A percentile compares a stretch with the other conserved stretches of the same genome.
These are phyloP conservation scores for Lasioglossum lativentre DNA, from an alignment of 2,888 invertebrate species.

Conservation along the genomic window DNA sequence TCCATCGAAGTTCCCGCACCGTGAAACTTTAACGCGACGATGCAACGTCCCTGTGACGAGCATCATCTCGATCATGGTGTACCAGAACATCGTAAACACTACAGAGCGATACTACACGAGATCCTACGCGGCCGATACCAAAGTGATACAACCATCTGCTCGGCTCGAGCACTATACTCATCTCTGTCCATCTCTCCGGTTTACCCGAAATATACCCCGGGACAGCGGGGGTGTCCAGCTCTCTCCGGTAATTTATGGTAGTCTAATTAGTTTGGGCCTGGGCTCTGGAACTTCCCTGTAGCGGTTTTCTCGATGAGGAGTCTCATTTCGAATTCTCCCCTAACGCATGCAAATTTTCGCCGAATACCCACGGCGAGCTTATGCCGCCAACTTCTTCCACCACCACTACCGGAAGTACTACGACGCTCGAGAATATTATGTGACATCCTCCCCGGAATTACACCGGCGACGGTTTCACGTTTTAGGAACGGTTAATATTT, in stretches of 20 bases:
- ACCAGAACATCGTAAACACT: background rate
- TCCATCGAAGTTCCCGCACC: background rate
- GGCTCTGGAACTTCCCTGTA: background rate
- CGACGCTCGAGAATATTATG: background rate
- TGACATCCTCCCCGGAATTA: background rate
- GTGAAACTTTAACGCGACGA: background rate
- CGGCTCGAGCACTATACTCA: background rate
- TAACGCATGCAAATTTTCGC: background rate
- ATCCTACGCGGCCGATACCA: background rate
- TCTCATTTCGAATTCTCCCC: slow-evolving; percentile 17
- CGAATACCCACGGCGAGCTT: background rate
- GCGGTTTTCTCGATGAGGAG: slow-evolving; percentile 15
- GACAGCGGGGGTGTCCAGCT: background rate
- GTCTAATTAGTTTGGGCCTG: background rate
- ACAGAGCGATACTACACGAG: background rate
- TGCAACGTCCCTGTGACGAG: background rate
- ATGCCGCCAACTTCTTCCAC: background rate
- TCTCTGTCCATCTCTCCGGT: background rate
- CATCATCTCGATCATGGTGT: background rate
- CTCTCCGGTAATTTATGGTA: background rate
- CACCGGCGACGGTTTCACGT: background rate
- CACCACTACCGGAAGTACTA: background rate
- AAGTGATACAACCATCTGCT: too few species aligned
- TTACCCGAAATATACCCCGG: background rate
- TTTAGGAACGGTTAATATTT: background rate